phyloP scores from a whole-genome alignment of 2,888 invertebrate genomes.

The Prosopocoilus inquinatus region DNA sequence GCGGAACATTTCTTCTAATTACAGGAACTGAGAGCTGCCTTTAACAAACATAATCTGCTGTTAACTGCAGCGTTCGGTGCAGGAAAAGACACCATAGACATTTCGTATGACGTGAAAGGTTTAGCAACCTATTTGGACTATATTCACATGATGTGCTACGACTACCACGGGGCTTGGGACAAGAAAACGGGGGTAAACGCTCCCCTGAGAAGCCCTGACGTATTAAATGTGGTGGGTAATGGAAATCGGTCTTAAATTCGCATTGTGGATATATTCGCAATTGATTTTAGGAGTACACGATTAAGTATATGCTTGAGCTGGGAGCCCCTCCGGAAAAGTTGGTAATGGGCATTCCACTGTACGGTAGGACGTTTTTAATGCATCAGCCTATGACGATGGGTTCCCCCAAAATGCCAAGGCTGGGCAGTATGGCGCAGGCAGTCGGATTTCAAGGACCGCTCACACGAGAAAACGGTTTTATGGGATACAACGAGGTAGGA shows the following conservation, averaged over 20 bases:
- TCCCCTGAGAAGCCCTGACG: conserved; percentile 63
- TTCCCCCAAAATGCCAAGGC: conserved; percentile 43
- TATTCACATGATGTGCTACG: conserved; percentile 86
- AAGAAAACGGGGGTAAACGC: conserved; percentile 73
- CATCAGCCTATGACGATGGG: conserved; percentile 42
- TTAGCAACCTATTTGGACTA: conserved; percentile 68
- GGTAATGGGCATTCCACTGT: conserved; percentile 79
- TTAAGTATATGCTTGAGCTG: conserved; percentile 69
- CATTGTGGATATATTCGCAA: conserved; percentile 6
- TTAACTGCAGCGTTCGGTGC: conserved; percentile 83
- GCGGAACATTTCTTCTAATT: conserved; percentile 19
- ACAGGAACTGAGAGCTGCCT: conserved; percentile 70
- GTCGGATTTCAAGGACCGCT: conserved; percentile 75
- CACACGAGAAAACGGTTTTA: conserved; percentile 76
- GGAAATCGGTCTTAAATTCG: conserved; percentile 2
- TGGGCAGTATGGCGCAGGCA: conserved; percentile 57
- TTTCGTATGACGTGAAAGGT: conserved; percentile 72
- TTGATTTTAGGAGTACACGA: conserved; percentile 64
- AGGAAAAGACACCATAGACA: conserved; percentile 70
- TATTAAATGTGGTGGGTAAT: conserved; percentile 66
- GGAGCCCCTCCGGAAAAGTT: conserved; percentile 76
- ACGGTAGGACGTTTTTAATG: conserved; percentile 77
- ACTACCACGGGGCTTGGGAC: conserved; percentile 87
- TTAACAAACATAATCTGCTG: conserved; percentile 65
- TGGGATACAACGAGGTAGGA: conserved; percentile 83